Evolutionary conservation across 2,888 invertebrate species (phyloP), one percentile per base, ranked within the genome.

Genomic region (Eurois occulta): DNA sequence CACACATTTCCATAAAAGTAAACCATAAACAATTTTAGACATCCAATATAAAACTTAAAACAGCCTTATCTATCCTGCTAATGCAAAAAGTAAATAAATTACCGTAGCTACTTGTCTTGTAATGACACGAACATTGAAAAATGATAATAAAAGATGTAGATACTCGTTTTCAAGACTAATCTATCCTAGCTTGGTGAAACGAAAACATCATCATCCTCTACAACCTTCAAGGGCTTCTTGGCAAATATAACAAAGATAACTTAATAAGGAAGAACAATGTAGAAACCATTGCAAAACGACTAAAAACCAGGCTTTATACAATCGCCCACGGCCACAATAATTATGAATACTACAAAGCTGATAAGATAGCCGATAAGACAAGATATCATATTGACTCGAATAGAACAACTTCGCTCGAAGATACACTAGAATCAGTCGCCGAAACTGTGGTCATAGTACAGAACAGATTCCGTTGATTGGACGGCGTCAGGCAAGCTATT

Each of bases 11-110:
- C 65, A 77, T 72, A 75, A 73, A 58, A n/a, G n/a, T 55, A 13
- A 55, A n/a, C 55, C n/a, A 83, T 68, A 69, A 77, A 68, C 80
- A 41, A 60, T 67, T 76, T 32, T 28, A n/a, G 48, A 35, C n/a
- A 43, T 58, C 24, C 48, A 58, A 52, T 81, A 48, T 58, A 24
- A 55, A 48, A 35, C n/a, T 74, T 38, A 7, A 55, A 77, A 72
- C 60, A 8, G 10, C 35, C n/a, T 80, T 60, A 41, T 64, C 38
- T 58, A 38, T 16, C 18, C 43, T 35, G 11, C 5, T 41, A 5
- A 24, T n/a, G n/a, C 35, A 58, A 24, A n/a, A 75, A 48, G n/a
- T 28, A n/a, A n/a, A 2, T 32, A 7, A 46, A 43, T 48, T 73
- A 48, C n/a, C 8, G n/a, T 21, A 11, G 32, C 18, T 41, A 35